phyloP scores from a whole-genome alignment of 2,888 invertebrate species.

The Petrophora chlorosata region DNA sequence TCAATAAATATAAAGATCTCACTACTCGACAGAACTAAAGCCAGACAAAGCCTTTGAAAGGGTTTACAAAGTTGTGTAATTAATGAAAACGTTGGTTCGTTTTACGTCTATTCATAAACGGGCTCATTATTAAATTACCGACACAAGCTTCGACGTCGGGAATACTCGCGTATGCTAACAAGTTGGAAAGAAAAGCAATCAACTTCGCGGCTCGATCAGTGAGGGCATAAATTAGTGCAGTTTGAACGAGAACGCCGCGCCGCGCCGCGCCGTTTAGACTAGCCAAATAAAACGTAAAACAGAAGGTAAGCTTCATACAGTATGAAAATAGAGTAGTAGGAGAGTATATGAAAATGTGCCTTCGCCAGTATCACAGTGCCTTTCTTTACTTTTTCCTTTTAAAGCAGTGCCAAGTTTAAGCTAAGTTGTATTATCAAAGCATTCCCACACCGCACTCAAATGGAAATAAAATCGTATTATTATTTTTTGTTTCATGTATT shows the following conservation, averaged over 20 bases:
- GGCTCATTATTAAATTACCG: constrained; percentile 22
- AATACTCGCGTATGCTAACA: constrained; percentile 39
- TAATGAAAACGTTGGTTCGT: background rate
- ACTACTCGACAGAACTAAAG: background rate
- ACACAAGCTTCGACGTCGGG: constrained; percentile 24
- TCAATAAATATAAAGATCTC: no score
- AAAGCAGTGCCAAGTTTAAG: no score
- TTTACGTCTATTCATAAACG: constrained; percentile 22
- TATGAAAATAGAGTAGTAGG: no score
- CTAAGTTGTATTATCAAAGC: no score
- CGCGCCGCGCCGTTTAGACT: constrained; percentile 28
- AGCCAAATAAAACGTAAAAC: no score
- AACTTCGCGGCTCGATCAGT: constrained; percentile 44
- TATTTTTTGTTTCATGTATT: no score
- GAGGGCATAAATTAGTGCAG: constrained; percentile 57
- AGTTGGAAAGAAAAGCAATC: constrained; percentile 57
- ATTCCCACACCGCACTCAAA: no score
- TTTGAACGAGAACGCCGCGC: constrained; percentile 38
- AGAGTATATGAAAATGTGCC: no score
- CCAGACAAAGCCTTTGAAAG: background rate
- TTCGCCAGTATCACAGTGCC: no score
- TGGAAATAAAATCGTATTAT: no score
- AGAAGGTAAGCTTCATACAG: constrained; percentile 2
- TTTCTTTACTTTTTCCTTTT: no score
- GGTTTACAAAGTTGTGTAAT: background rate